A percentile compares a stretch with the other conserved stretches of the same genome.
Evolutionary conservation across 2,113 vertebrate species (phyloP).

Genomic region (Empidonax traillii): DNA sequence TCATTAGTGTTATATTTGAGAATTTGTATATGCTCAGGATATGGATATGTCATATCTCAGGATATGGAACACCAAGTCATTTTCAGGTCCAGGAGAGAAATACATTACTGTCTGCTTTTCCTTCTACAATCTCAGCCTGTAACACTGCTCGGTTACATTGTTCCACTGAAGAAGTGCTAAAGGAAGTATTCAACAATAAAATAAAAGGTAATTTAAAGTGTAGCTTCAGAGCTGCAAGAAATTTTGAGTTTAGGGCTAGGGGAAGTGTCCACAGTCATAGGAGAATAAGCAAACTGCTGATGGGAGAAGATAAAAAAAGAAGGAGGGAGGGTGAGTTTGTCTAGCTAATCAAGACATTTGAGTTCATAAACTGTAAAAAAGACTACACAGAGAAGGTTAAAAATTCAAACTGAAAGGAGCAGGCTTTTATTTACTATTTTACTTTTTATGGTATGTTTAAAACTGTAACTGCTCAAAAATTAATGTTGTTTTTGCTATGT

Average conservation of each 20-base stretch:
- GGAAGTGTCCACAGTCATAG: background rate
- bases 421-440: background rate
- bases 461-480: background rate
- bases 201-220: background rate
- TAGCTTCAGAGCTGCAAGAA: background rate
- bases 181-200: background rate
- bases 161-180: background rate
- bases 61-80: background rate
- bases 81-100: background rate
- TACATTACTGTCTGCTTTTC: background rate
- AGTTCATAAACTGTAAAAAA: background rate
- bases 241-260: background rate
- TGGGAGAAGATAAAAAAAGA: background rate
- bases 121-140: background rate
- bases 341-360: background rate
- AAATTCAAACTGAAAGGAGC: background rate
- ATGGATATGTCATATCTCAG: background rate
- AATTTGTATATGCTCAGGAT: background rate
- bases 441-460: background rate
- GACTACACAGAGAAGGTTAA: background rate
- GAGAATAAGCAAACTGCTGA: background rate
- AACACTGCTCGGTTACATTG: background rate
- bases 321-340: background rate
- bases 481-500: background rate
- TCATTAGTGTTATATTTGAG: background rate